Evolutionary conservation across 2,797 vertebrate species (phyloP), one percentile per base, ranked within the genome.

Genomic region (Emys orbicularis): DNA sequence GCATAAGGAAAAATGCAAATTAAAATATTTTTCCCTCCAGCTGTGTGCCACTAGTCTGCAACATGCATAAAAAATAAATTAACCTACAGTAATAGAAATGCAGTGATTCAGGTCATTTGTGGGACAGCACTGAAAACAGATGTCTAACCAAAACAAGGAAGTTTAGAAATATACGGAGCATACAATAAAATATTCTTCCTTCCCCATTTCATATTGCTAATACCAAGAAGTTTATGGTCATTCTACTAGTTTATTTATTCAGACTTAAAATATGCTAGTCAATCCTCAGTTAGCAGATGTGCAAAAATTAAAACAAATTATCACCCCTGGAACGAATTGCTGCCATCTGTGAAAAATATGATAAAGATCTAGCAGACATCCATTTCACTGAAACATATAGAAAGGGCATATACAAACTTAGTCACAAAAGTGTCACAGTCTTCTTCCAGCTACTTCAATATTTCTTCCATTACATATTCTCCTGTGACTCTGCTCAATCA

Each of bases 11-110:
- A 57, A 1, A 13, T 84, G 83, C 13, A 72, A 92, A 89, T 83
- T 8, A 89, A 9, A 91, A 53, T 88, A 90, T 80, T 96, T 84
- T 80, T 61, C 52, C 65, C 29, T 91, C 94, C 90, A 96, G 90
- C 86, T 92, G 89, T 89, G 85, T 97, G 96, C 90, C 89, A 87
- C 91, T 94, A 29, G 29, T 86, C 92, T 93, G 79, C 92, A 94
- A 80, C 81, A 90, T 89, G 37, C 65, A 86, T 50, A 84, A 65
- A 85, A 92, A 88, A 68, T 49, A 25, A 87, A 77, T 84, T 79
- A 27, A 80, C 68, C 34, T 61, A 34, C 6, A 61, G 29, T 61
- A 61, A 61, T 34, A 92, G 76, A 50, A 90, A 52, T 81, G 19
- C 37, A 37, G 49, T 85, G 52, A 52, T 47, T 29, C 47, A 79